Evolutionary conservation across 1,140 invertebrate genomes (phyloP).

Genomic region (Lerema accius): DNA sequence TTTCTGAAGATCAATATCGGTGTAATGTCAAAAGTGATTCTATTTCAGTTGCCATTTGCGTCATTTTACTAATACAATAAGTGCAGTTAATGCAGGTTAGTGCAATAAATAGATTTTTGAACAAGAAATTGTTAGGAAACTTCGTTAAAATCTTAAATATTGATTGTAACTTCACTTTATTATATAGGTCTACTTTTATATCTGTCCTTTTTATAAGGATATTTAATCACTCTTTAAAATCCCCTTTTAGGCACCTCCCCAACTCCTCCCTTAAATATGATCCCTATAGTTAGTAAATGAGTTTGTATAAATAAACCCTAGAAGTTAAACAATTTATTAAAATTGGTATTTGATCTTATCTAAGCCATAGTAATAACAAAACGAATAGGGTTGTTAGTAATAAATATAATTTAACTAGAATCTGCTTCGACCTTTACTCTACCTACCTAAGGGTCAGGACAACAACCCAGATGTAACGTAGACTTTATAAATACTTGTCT

Average conservation of each 20-base stretch:
- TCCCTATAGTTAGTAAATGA: too few species aligned
- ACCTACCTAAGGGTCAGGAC: constrained; percentile 10
- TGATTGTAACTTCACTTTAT: too few species aligned
- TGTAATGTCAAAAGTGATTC: constrained; percentile 6
- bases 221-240: too few species aligned
- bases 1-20: constrained; percentile 10
- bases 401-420: not conserved
- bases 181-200: too few species aligned
- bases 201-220: too few species aligned
- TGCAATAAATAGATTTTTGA: not conserved
- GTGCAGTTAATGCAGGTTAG: not conserved
- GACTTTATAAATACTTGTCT: constrained; percentile 25
- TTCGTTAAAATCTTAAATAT: too few species aligned
- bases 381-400: not conserved
- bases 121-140: too few species aligned
- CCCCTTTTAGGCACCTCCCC: too few species aligned
- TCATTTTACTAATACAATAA: not conserved
- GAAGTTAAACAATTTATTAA: too few species aligned
- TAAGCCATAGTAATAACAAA: not conserved
- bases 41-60: constrained; percentile 17
- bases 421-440: too few species aligned
- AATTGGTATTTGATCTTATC: not conserved
- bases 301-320: too few species aligned
- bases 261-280: too few species aligned
- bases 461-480: constrained; percentile 18